Percentiles rank a stretch among this genome's conserved stretches.
phyloP scores from a whole-genome alignment of 2,797 vertebrate genomes.

The Hydrophis major region DNA sequence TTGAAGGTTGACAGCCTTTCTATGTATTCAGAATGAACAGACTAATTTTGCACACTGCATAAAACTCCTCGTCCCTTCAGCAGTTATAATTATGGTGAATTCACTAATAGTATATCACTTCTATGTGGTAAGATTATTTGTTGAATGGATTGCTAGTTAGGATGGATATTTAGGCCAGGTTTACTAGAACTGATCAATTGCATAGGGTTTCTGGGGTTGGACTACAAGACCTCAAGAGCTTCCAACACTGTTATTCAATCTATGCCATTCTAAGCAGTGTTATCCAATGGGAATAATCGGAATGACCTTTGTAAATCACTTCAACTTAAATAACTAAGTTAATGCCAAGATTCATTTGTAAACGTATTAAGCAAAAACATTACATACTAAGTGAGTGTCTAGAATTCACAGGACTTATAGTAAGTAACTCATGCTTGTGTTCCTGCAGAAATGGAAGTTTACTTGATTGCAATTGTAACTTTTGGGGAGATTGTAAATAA shows the following conservation, averaged over 20 bases:
- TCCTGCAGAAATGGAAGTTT: neutral
- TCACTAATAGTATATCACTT: neutral
- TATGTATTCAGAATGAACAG: neutral
- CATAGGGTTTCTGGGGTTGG: too few relatives aligned
- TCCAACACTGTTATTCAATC: too few relatives aligned
- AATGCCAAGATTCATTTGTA: neutral
- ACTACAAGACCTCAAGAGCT: too few relatives aligned
- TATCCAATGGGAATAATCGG: neutral
- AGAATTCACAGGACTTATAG: neutral
- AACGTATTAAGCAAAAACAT: neutral
- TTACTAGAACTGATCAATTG: neutral
- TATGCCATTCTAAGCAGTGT: neutral
- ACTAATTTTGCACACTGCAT: neutral
- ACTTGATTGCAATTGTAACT: neutral
- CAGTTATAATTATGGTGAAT: neutral
- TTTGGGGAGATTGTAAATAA: neutral
- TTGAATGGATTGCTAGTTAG: neutral
- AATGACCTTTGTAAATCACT: neutral
- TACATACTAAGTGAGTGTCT: neutral
- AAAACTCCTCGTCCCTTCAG: neutral
- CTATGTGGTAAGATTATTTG: neutral
- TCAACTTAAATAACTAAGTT: neutral
- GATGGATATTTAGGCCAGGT: neutral
- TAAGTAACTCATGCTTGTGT: neutral
- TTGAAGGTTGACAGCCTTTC: neutral